Evolutionary conservation across 2,888 invertebrate species (phyloP), one percentile per base, ranked within the genome.

Genomic region (Drosophila suboccidentalis): DNA sequence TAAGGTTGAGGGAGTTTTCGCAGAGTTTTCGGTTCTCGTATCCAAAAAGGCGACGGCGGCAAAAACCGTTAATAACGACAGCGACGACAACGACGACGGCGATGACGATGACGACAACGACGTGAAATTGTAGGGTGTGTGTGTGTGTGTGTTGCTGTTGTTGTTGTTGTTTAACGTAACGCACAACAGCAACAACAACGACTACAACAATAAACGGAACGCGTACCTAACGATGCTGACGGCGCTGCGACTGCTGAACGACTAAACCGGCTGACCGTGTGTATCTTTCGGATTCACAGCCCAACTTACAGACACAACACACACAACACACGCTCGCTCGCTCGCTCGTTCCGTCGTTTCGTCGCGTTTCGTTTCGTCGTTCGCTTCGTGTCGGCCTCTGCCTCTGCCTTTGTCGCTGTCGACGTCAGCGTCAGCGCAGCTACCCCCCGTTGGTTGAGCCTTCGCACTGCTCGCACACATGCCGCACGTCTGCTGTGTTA

Each of bases 221-320:
- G 84, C 86, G 81, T 71, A 57, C 66, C 72, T 71, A 46, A 78
- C 85, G 80, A 84, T 84, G 84, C 84, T 85, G 75, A 86, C 91
- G 87, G 69, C 85, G 80, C 91, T 91, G 91, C 90, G 92, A 91
- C 90, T 91, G 90, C 90, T 90, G 91, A 92, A 90, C 92, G 92
- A 92, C 92, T 92, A 92, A 92, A 92, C 91, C 90, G 90, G 77
- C 77, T 77, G 72, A 72, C 62, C 61, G 61, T 66, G 75, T 68
- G 75, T 67, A 61, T 59, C 59, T 49, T 72, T 71, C 71, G 72
- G 47, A 49, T 66, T 47, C 72, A 51, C 71, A 71, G 9, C 51
- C 72, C 53, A 61, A 58, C 60, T 47, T 55, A 65, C 71, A 71
- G 53, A 9, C 36, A 57, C 59, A 44, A 26, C 15, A 17, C 34